A percentile compares a stretch with the other conserved stretches of the same genome.
Evolutionary conservation across 2,888 invertebrate species (phyloP).

Genomic region (Lasioglossum vierecki): DNA sequence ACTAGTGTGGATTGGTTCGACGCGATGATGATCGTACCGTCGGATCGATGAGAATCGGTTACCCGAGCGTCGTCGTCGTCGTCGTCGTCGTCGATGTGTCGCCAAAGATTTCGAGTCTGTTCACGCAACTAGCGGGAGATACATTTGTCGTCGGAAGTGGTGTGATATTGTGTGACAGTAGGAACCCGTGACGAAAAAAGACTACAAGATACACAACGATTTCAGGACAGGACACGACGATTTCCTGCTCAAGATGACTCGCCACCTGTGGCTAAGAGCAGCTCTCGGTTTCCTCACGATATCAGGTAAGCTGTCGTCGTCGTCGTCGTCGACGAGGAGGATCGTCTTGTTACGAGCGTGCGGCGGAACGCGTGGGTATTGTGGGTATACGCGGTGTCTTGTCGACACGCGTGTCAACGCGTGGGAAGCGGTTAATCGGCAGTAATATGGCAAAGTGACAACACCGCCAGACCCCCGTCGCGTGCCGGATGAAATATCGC

Average conservation of each 20-base stretch:
- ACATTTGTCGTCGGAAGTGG: conserved; percentile 2
- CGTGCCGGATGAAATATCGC: conserved; percentile 31
- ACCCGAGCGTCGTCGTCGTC: background rate
- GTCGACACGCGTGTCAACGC: conserved; percentile 41
- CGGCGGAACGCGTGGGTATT: conserved; percentile 19
- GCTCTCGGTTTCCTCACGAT: conserved; percentile 70
- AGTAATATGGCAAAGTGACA: conserved; percentile 50
- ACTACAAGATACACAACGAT: background rate
- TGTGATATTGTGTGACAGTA: conserved; percentile 28
- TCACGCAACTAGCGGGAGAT: background rate
- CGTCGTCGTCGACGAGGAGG: background rate
- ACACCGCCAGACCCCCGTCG: conserved; percentile 40
- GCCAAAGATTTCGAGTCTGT: background rate
- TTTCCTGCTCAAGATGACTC: conserved; percentile 69
- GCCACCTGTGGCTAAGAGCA: conserved; percentile 76
- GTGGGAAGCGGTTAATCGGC: conserved; percentile 59
- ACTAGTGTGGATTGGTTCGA: background rate
- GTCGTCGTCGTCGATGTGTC: conserved; percentile 7
- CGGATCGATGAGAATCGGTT: conserved; percentile 17
- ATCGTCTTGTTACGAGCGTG: background rate
- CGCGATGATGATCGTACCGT: conserved; percentile 38
- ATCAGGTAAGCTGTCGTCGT: conserved; percentile 72
- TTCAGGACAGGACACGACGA: background rate
- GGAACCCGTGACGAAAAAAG: conserved; percentile 13
- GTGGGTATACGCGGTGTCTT: conserved; percentile 16